These are phyloP conservation scores for Dendrolimus punctatus DNA, from an alignment of 1,140 invertebrate genomes.

Conservation along the genomic window DNA sequence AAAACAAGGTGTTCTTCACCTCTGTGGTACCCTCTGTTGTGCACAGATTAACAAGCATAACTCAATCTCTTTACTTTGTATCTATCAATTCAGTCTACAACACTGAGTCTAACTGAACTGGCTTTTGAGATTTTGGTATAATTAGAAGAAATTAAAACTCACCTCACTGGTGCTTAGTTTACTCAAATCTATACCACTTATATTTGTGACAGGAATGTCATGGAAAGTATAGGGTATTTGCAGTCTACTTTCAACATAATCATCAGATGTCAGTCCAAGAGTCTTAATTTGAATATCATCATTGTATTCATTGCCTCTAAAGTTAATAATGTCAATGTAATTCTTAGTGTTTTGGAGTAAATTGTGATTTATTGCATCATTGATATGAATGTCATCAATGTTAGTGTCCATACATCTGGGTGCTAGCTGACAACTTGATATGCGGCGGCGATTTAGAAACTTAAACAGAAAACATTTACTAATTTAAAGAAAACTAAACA, in stretches of 20 bases:
- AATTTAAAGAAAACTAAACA: no score
- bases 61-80: no score
- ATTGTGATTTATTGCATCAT: background rate
- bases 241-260: slow-evolving; percentile 48
- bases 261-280: slow-evolving; percentile 48
- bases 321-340: no score
- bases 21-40: no score
- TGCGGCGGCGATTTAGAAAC: slow-evolving; percentile 50
- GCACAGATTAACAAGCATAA: no score
- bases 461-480: slow-evolving; percentile 23
- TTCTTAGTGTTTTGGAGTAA: no score
- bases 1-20: no score
- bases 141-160: slow-evolving; percentile 15
- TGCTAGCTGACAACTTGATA: slow-evolving; percentile 49
- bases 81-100: no score
- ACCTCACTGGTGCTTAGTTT: slow-evolving; percentile 42
- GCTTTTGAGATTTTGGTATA: slow-evolving; percentile 1
- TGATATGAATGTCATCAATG: slow-evolving; percentile 39
- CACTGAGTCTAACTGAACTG: no score
- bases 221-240: slow-evolving; percentile 16
- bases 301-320: slow-evolving; percentile 11
- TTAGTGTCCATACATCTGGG: slow-evolving; percentile 36
- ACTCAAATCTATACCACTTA: slow-evolving; percentile 51
- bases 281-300: slow-evolving; percentile 31
- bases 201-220: slow-evolving; percentile 36